Evolutionary conservation across 2,888 invertebrate species (phyloP).

Genomic region (Laothoe populi): DNA sequence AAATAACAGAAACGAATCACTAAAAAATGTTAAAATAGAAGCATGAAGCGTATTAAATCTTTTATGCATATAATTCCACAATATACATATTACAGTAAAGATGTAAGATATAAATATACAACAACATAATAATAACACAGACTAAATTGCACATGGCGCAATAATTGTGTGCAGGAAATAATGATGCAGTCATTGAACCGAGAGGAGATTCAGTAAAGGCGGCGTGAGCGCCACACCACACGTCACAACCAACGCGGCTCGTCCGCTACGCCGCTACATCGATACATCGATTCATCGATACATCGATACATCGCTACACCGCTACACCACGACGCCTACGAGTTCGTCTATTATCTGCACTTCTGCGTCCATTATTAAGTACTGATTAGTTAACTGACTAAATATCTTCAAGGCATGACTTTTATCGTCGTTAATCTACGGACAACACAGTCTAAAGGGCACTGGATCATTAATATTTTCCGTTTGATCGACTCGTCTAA

Average conservation of each 20-base stretch:
- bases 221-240: constrained; percentile 48
- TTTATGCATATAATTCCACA: constrained; percentile 83
- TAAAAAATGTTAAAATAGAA: constrained; percentile 80
- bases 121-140: constrained; percentile 84
- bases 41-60: constrained; percentile 83
- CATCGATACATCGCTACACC: constrained; percentile 51
- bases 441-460: constrained; percentile 82
- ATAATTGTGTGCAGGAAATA: constrained; percentile 79
- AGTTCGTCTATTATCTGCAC: constrained; percentile 61
- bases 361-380: constrained; percentile 78
- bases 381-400: constrained; percentile 82
- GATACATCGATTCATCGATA: background rate
- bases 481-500: constrained; percentile 73
- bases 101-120: constrained; percentile 82
- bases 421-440: constrained; percentile 79
- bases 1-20: constrained; percentile 84
- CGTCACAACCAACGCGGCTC: constrained; percentile 70
- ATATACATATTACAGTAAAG: constrained; percentile 83
- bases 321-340: constrained; percentile 67
- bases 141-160: constrained; percentile 83
- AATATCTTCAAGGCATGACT: constrained; percentile 81
- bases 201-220: constrained; percentile 77
- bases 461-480: constrained; percentile 80
- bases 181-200: constrained; percentile 81
- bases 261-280: constrained; percentile 47